Conservation (phyloP, 2,888 invertebrate species). For the Drosophila siamana region DNA sequence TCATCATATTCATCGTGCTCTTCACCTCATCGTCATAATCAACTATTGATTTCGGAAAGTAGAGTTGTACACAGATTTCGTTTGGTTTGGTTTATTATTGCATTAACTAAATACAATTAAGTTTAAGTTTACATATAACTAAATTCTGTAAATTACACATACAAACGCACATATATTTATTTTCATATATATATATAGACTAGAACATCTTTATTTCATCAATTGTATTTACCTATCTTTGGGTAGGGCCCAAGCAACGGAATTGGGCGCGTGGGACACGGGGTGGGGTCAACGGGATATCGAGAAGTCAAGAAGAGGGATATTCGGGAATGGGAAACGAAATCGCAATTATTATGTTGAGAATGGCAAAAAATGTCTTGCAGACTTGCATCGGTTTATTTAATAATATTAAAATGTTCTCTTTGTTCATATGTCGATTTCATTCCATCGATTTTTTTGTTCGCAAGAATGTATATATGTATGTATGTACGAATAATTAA, state of each 20-base stretch:
- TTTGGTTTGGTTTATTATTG: slow-evolving; percentile 31
- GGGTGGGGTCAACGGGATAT: not conserved
- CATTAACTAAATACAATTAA: slow-evolving; percentile 59
- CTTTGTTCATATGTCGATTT: slow-evolving; percentile 22
- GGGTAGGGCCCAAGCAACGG: slow-evolving; percentile 25
- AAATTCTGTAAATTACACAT: slow-evolving; percentile 73
- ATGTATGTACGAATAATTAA: slow-evolving; percentile 23
- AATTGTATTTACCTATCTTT: slow-evolving; percentile 45
- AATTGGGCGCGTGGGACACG: not conserved
- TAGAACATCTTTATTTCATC: slow-evolving; percentile 53
- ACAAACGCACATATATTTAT: slow-evolving; percentile 61
- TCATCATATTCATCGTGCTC: slow-evolving; percentile 6
- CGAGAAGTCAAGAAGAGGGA: not conserved
- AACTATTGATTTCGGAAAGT: slow-evolving; percentile 42
- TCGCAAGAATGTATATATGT: slow-evolving; percentile 22
- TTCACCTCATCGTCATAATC: slow-evolving; percentile 5
- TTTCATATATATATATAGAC: slow-evolving; percentile 55
- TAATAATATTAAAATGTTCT: slow-evolving; percentile 26
- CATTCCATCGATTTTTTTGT: slow-evolving; percentile 7
- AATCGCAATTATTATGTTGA: slow-evolving; percentile 29
- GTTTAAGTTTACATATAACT: slow-evolving; percentile 40
- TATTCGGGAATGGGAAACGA: slow-evolving; percentile 23
- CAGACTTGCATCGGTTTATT: slow-evolving; percentile 22
- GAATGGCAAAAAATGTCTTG: slow-evolving; percentile 25
- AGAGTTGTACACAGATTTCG: slow-evolving; percentile 46